These are phyloP conservation scores for Phoxinus phoxinus DNA, from an alignment of 2,113 vertebrate genomes.

Conservation along the genomic window DNA sequence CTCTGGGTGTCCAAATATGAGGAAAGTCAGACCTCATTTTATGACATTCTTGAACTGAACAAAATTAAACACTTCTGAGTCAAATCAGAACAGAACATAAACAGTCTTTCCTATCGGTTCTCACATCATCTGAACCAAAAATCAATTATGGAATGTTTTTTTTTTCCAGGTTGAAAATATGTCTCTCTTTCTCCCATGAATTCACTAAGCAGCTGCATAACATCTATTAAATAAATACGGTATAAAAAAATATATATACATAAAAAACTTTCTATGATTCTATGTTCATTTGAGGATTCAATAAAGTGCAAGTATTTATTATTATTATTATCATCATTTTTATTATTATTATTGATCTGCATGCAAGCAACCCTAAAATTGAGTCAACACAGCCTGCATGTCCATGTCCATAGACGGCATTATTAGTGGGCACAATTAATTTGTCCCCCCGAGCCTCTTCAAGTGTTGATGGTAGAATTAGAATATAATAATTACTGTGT, in stretches of 20 bases:
- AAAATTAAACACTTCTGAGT: slow-evolving; percentile 25
- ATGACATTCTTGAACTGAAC: slow-evolving; percentile 16
- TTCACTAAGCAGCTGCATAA: background rate
- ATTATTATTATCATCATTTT: background rate
- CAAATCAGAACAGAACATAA: slow-evolving; percentile 33
- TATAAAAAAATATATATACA: too few species aligned
- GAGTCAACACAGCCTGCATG: background rate
- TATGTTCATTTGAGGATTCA: background rate
- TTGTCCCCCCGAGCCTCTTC: background rate
- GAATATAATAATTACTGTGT: background rate
- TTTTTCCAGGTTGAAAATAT: background rate
- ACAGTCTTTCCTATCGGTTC: slow-evolving; percentile 12
- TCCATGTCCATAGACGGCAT: background rate
- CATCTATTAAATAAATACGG: too few species aligned
- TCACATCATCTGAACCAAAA: slow-evolving; percentile 32
- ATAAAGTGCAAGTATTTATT: background rate
- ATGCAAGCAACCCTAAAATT: background rate
- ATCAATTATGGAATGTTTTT: slow-evolving; percentile 57
- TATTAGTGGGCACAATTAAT: background rate
- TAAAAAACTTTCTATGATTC: too few species aligned
- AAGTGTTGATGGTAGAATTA: slow-evolving; percentile 31
- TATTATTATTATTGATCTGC: background rate
- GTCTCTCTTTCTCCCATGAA: background rate
- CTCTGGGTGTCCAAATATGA: slow-evolving; percentile 59
- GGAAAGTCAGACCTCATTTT: slow-evolving; percentile 63